These are phyloP conservation scores for Todiramphus chloris DNA, from an alignment of 2,113 vertebrate species.

Conservation along the genomic window DNA sequence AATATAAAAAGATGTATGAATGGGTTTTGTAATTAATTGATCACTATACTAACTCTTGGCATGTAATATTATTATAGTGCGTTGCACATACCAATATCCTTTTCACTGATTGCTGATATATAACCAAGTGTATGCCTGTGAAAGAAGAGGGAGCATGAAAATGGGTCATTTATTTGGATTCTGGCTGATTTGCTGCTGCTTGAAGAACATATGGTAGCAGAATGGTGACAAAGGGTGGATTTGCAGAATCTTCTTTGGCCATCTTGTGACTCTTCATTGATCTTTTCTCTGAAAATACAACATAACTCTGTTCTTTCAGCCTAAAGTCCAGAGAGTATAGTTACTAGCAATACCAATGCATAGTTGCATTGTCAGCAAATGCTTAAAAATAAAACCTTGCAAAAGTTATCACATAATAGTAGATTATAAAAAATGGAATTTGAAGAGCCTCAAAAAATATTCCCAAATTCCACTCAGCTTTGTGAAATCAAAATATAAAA, in stretches of 20 bases:
- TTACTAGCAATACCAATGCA: background rate
- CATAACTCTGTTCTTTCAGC: background rate
- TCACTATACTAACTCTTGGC: background rate
- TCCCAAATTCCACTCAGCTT: background rate
- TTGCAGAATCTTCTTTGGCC: background rate
- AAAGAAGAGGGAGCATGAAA: background rate
- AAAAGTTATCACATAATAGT: background rate
- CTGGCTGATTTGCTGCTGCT: background rate
- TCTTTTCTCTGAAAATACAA: background rate
- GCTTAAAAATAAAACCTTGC: background rate
- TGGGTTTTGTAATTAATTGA: background rate
- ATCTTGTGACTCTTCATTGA: background rate
- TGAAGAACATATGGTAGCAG: background rate
- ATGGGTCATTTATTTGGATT: background rate
- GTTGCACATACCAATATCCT: background rate
- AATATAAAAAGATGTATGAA: background rate
- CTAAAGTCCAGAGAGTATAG: background rate
- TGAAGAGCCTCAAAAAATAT: background rate
- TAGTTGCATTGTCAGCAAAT: background rate
- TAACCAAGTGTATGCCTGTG: background rate
- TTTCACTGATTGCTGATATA: background rate
- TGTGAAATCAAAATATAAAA: background rate
- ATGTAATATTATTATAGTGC: background rate
- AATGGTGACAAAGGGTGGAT: background rate
- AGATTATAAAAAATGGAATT: background rate